A percentile compares a stretch with the other conserved stretches of the same genome.
phyloP scores from a whole-genome alignment of 2,113 vertebrate species.

The Neogale vison region DNA sequence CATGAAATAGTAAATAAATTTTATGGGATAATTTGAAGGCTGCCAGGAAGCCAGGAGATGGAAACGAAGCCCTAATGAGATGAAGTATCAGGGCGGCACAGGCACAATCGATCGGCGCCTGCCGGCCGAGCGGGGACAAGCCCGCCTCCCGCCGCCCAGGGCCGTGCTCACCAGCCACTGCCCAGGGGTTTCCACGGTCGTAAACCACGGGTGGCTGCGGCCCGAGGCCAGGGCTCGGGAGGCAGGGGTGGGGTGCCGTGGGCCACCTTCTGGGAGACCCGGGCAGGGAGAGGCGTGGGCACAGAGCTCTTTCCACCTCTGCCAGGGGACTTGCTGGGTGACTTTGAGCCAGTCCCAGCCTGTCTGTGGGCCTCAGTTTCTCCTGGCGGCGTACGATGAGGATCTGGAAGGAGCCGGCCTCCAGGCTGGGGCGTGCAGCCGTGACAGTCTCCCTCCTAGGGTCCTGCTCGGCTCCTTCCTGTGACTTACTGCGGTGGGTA shows the following conservation, averaged over 20 bases:
- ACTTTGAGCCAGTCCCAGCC: background rate
- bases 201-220: accelerated
- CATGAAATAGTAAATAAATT: conserved; percentile 93
- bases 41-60: conserved; percentile 89
- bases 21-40: conserved; percentile 92
- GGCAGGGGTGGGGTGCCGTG: background rate
- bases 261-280: background rate
- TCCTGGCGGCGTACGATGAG: accelerated
- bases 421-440: background rate
- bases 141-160: background rate
- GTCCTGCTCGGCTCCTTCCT: background rate
- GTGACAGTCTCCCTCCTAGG: accelerated
- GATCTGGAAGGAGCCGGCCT: background rate
- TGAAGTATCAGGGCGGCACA: conserved; percentile 84
- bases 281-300: background rate
- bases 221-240: accelerated
- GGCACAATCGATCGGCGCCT: conserved; percentile 83
- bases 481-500: accelerated
- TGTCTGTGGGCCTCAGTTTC: conserved; percentile 40
- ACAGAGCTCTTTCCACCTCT: background rate
- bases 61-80: conserved; percentile 88
- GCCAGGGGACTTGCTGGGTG: background rate
- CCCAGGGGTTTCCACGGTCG: conserved; percentile 39
- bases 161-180: background rate
- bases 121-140: conserved; percentile 64